phyloP scores from a whole-genome alignment of 2,113 vertebrate genomes.

The Columba janthina region DNA sequence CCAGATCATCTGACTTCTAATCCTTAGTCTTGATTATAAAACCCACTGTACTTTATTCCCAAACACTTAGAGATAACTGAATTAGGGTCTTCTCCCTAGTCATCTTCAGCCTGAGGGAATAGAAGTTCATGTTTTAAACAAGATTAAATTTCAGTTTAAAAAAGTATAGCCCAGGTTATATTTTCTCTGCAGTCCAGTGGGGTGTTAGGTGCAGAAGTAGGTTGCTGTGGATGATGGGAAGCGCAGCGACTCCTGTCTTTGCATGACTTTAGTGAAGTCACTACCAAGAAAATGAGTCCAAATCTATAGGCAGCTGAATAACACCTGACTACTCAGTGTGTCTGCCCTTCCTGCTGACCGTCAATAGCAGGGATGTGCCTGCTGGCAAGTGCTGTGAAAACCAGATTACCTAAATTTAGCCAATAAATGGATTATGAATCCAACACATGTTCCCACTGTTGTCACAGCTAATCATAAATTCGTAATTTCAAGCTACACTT shows the following conservation, averaged over 20 bases:
- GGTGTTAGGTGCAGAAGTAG: not conserved
- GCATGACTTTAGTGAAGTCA: not conserved
- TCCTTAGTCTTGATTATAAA: not conserved
- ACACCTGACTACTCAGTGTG: not conserved
- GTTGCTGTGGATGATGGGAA: not conserved
- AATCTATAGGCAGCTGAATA: not conserved
- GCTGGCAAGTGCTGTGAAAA: conserved; percentile 44
- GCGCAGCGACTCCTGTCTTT: not conserved
- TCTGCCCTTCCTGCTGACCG: not conserved
- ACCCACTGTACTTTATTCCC: not conserved
- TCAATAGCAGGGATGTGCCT: conserved; percentile 7
- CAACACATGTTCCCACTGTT: conserved; percentile 32
- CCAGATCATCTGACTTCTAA: not conserved
- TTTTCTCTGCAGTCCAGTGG: not conserved
- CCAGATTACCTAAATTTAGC: conserved; percentile 65
- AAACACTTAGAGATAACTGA: not conserved
- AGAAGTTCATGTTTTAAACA: not conserved
- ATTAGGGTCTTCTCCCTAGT: not conserved
- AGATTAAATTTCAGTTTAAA: not conserved
- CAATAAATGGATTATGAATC: conserved; percentile 62
- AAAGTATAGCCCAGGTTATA: not conserved
- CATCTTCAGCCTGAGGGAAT: not conserved
- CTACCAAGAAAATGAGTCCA: not conserved
- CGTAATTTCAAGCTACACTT: not conserved
- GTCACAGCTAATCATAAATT: conserved; percentile 50